A percentile compares a stretch with the other conserved stretches of the same genome.
Evolutionary conservation across 2,113 vertebrate species (phyloP).

Genomic region (Triplophysa tibetana): DNA sequence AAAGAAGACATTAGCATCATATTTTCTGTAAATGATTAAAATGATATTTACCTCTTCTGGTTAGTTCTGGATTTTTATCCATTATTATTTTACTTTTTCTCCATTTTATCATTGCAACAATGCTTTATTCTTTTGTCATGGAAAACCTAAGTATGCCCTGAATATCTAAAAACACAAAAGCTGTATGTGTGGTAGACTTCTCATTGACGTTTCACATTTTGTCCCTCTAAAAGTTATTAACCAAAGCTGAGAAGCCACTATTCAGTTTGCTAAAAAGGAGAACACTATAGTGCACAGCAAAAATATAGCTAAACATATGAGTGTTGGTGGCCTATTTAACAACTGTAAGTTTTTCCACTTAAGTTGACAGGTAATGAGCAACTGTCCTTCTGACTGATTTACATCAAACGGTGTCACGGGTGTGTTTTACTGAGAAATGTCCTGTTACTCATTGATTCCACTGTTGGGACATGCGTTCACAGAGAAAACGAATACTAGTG

Average conservation of each 20-base stretch:
- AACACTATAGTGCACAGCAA: neutral
- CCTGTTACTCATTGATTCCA: conserved; percentile 12
- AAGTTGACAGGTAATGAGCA: neutral
- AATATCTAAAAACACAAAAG: neutral
- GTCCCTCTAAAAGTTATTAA: neutral
- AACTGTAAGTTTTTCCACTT: neutral
- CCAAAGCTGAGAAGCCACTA: neutral
- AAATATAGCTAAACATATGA: neutral
- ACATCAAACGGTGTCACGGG: conserved; percentile 32
- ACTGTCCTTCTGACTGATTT: conserved; percentile 31
- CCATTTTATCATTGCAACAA: neutral
- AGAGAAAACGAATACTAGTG: conserved; percentile 48
- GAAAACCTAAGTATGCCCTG: neutral
- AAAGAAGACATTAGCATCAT: neutral
- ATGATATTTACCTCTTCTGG: too few relatives aligned
- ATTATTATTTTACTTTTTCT: neutral
- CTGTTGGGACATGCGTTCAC: conserved; percentile 27
- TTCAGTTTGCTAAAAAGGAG: neutral
- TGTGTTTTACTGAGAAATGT: conserved; percentile 35
- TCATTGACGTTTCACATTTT: neutral
- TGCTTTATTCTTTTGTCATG: neutral
- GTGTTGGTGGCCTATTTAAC: neutral
- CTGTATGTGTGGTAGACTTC: neutral
- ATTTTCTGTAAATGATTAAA: too few relatives aligned
- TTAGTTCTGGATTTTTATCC: neutral